phyloP scores from a whole-genome alignment of 2,888 invertebrate genomes.

The Biston betularia region DNA sequence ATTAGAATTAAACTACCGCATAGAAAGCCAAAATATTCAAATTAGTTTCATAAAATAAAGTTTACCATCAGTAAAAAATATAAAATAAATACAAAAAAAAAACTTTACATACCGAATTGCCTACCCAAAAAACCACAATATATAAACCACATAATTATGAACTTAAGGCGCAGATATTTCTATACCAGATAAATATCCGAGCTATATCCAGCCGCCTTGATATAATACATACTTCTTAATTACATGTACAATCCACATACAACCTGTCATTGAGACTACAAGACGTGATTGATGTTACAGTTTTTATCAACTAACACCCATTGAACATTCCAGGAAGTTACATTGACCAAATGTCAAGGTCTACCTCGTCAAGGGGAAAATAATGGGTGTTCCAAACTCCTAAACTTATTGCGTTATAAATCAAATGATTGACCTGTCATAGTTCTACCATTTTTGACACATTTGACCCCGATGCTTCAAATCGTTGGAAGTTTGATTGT shows the following conservation, averaged over 20 bases:
- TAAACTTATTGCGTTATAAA: constrained; percentile 24
- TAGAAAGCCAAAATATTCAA: too few relatives aligned
- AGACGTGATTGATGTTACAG: constrained; percentile 35
- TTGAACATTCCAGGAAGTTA: constrained; percentile 55
- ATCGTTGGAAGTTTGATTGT: constrained; percentile 22
- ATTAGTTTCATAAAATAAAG: too few relatives aligned
- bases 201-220: not conserved
- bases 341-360: constrained; percentile 59
- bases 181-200: too few relatives aligned
- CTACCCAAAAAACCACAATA: too few relatives aligned
- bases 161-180: too few relatives aligned
- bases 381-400: constrained; percentile 17
- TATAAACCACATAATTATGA: too few relatives aligned
- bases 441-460: constrained; percentile 16
- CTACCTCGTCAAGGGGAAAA: constrained; percentile 36
- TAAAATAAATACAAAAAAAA: too few relatives aligned
- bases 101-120: too few relatives aligned
- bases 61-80: too few relatives aligned
- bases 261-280: constrained; percentile 31
- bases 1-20: too few relatives aligned
- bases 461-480: constrained; percentile 28
- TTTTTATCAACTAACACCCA: constrained; percentile 32
- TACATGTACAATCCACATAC: constrained; percentile 18
- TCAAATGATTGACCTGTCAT: constrained; percentile 28
- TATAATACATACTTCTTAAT: constrained; percentile 11